These are phyloP conservation scores for Dermochelys coriacea DNA, from an alignment of 2,797 vertebrate genomes.

Conservation along the genomic window DNA sequence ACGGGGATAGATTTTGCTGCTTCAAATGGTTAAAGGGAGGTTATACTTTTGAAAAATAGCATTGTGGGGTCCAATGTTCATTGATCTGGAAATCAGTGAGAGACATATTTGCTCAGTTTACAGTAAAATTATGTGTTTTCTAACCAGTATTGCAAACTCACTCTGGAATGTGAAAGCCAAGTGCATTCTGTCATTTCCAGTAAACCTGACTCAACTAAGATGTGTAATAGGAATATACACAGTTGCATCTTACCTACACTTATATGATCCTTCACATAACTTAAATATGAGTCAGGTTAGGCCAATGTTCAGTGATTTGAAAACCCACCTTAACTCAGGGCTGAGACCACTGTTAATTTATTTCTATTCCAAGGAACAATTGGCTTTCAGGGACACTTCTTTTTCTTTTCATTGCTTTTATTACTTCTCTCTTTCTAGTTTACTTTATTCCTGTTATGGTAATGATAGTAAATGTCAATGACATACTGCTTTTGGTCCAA, in stretches of 20 bases:
- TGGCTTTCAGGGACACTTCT: slow-evolving; percentile 42
- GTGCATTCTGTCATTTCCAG: neutral
- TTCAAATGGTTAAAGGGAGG: neutral
- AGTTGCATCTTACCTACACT: neutral
- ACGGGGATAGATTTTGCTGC: neutral
- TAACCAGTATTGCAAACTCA: neutral
- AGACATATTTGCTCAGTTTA: neutral
- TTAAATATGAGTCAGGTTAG: neutral
- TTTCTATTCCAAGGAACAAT: slow-evolving; percentile 21
- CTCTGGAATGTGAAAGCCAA: neutral
- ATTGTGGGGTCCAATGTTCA: neutral
- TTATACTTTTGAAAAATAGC: neutral
- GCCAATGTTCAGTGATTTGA: neutral
- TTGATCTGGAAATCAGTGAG: neutral
- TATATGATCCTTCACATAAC: neutral
- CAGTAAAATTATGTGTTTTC: neutral
- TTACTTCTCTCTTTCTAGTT: neutral
- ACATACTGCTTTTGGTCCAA: slow-evolving; percentile 10
- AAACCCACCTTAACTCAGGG: neutral
- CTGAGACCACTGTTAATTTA: neutral
- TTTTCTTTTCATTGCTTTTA: neutral
- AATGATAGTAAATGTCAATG: slow-evolving; percentile 49
- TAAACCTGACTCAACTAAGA: neutral
- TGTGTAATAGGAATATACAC: neutral
- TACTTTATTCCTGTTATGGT: slow-evolving; percentile 3